A percentile compares a stretch with the other conserved stretches of the same genome.
phyloP scores from a whole-genome alignment of 2,888 invertebrate genomes.

The Nycteola revayana region DNA sequence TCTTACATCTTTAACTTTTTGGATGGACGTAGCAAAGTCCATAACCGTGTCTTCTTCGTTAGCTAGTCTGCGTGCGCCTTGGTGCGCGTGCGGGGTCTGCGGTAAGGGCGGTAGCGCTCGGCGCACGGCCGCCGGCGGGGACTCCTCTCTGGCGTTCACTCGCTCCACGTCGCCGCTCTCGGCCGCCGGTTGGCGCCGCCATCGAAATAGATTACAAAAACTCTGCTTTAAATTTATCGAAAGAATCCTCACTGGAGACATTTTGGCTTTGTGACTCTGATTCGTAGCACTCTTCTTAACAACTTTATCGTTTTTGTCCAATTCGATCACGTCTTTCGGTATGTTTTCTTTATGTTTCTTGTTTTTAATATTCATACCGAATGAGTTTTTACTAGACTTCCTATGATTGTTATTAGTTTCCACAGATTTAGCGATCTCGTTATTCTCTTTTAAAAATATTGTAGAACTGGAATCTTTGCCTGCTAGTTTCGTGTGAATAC shows the following conservation, averaged over 20 bases:
- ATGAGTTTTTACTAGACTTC: conserved; percentile 77
- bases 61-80: conserved; percentile 41
- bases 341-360: conserved; percentile 79
- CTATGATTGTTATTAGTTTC: conserved; percentile 75
- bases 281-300: conserved; percentile 45
- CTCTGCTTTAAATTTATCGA: conserved; percentile 91
- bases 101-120: conserved; percentile 75
- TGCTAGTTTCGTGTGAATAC: conserved; percentile 52
- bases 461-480: conserved; percentile 54
- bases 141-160: conserved; percentile 41
- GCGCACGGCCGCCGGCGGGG: conserved; percentile 65
- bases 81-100: conserved; percentile 48
- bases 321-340: conserved; percentile 53
- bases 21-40: conserved; percentile 95
- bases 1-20: conserved; percentile 96
- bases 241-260: conserved; percentile 85
- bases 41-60: conserved; percentile 80
- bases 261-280: conserved; percentile 77
- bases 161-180: conserved; percentile 56
- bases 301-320: conserved; percentile 70
- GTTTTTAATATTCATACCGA: conserved; percentile 83
- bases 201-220: conserved; percentile 92
- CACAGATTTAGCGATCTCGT: conserved; percentile 49
- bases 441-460: conserved; percentile 59
- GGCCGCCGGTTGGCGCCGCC: conserved; percentile 63